Evolutionary conservation across 2,888 invertebrate species (phyloP), one percentile per base, ranked within the genome.

Genomic region (Miltochrista miniata): DNA sequence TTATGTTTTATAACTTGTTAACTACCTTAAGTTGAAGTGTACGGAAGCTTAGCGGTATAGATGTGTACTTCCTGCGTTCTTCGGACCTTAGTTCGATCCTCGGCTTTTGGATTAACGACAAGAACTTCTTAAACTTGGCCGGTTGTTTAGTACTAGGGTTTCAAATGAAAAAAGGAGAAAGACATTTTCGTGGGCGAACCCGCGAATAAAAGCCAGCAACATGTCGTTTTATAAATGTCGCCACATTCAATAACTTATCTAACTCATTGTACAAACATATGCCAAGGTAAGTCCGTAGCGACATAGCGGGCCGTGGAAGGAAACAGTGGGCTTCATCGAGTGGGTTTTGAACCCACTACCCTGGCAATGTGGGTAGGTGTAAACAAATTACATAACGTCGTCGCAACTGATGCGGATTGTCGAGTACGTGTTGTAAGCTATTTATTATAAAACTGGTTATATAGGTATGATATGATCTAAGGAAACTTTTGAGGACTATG

Each of bases 371-470:
- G 65, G 79, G 76, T 68, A 62, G 74, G 65, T 76, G 80, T 76
- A 73, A 77, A 77, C 72, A 72, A 56, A 71, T 83, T 82, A 78
- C 79, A 81, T 82, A 83, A 84, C 51, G 57, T 74, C 73, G 72
- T 73, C 66, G 67, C 69, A 70, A 60, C 52, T 51, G 53, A 36
- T 35, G 29, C 42, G 44, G 58, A 63, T 42, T 51, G 56, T 66
- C 54, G 61, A 45, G 41, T 54, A 48, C 41, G 38, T 56, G 46
- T 51, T 33, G 51, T 39, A 51, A 43, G 18, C 2, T 33, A 7
- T 42, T 43, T 33, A 51, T 37, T 43, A 42, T 37, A 42, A 42
- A n/a, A 46, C 45, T 37, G 30, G 35, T 30, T 18, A 33, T 48
- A 8, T 42, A 24, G 18, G 2, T 24, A 24, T 24, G 5, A 4